These are phyloP conservation scores for Poeciliopsis presidionis DNA, from an alignment of 2,797 vertebrate genomes.

Conservation along the genomic window DNA sequence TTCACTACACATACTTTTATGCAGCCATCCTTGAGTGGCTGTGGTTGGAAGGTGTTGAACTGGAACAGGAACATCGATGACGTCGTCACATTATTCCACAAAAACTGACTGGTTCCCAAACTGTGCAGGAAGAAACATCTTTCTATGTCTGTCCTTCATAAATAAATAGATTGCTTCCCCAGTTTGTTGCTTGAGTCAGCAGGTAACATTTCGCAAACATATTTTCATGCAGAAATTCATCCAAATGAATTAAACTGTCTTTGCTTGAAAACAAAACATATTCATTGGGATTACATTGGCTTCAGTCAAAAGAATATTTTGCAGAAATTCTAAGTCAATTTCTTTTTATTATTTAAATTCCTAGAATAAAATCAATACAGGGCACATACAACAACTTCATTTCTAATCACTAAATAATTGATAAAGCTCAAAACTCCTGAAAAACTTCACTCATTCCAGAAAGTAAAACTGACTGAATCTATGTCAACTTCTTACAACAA, in stretches of 20 bases:
- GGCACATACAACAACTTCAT: not conserved
- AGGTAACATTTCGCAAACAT: not conserved
- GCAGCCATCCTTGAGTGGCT: not conserved
- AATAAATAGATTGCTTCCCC: not conserved
- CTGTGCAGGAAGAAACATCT: not conserved
- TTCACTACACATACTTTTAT: not conserved
- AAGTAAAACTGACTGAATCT: not conserved
- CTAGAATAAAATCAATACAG: not conserved
- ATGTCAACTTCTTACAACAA: too few species aligned
- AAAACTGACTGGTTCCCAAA: slow-evolving; percentile 4
- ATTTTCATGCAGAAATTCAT: not conserved
- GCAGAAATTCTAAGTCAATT: not conserved
- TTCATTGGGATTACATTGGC: not conserved
- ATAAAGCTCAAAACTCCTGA: not conserved
- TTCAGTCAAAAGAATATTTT: not conserved
- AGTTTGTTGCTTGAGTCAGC: not conserved
- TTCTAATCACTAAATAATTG: too few species aligned
- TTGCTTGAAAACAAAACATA: not conserved
- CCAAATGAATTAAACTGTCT: not conserved
- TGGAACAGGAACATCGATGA: not conserved
- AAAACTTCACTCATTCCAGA: not conserved
- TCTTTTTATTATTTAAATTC: not conserved
- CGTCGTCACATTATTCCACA: not conserved
- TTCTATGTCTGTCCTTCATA: not conserved
- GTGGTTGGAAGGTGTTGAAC: slow-evolving; percentile 17